Base-by-base conservation (phyloP, 2,113 vertebrate genomes). In the Sturnira hondurensis region DNA sequence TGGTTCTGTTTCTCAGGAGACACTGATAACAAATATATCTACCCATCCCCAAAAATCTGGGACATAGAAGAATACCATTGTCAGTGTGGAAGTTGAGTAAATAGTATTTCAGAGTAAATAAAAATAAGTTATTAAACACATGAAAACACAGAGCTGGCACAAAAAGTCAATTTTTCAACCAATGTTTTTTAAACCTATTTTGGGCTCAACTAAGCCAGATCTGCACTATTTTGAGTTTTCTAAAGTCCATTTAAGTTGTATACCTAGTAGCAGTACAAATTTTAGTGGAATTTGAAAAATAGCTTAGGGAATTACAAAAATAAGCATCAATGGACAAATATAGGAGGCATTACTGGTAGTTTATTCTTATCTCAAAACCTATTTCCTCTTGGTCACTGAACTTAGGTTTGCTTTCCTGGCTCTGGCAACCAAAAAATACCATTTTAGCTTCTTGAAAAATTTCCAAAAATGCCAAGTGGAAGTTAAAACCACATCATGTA, bases 221-320 rank as follows among this genome's bases (percentile, higher is more conserved):
- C 33, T 52, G 3, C 2, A 73, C 33, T 67, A 50, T 38, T 92
- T n/a, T 65, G 12, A 63, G n/a, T 96, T 95, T 82, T 56, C 16
- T 22, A 86, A 86, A 86, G 22, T 1, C 58, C 16, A 88, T 89
- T 97, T 96, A 93, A 50, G 19, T 70, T 78, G 11, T 36, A 54
- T 43, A 67, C 43, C 17, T 16, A 86, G 5, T 45, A 78, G 9
- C 17, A 73, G 45, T 85, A 93, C 84, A 92, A 85, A 96, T 94
- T 85, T 68, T 76, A 73, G 67, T 74, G 78, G 94, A 36, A 93
- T 86, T n/a, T 89, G 24, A 94, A 94, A 96, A 54, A 56, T 67
- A 50, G 41, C 52, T 92, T 86, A 54, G 28, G 16, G 38, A 86
- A 63, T 50, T 58, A 45, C 36, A 70, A 43, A 76, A 82, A 85